Evolutionary conservation across 2,888 invertebrate species (phyloP).

Genomic region (Tetheella fluctuosa): DNA sequence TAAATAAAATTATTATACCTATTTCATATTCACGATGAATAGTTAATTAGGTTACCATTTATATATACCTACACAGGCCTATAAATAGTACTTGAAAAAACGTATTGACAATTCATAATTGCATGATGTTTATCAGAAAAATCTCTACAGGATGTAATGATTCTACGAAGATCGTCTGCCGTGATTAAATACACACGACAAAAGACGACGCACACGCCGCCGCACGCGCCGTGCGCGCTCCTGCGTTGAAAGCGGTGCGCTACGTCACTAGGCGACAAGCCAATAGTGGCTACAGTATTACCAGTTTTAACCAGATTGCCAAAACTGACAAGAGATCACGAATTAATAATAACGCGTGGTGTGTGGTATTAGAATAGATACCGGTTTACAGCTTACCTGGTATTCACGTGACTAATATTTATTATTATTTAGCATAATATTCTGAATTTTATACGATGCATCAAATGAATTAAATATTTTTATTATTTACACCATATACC

Average conservation of each 20-base stretch:
- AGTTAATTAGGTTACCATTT: too few species aligned
- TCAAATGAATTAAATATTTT: too few species aligned
- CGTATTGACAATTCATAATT: too few species aligned
- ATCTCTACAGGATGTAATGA: too few species aligned
- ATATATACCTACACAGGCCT: too few species aligned
- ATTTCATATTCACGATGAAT: too few species aligned
- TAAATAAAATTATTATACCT: too few species aligned
- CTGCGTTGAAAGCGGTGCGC: conserved; percentile 10
- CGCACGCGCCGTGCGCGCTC: not conserved
- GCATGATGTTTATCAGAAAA: too few species aligned
- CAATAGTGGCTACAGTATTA: conserved; percentile 28
- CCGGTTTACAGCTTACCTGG: not conserved
- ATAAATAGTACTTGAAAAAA: too few species aligned
- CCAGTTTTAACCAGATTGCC: conserved; percentile 33
- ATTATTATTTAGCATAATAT: not conserved
- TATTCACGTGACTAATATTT: not conserved
- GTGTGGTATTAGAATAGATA: conserved; percentile 11
- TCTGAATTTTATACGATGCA: not conserved
- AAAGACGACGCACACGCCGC: not conserved
- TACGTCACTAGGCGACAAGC: conserved; percentile 45
- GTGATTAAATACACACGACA: not conserved
- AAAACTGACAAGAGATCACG: conserved; percentile 20
- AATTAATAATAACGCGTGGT: conserved; percentile 15
- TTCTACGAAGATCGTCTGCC: too few species aligned
- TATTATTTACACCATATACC: too few species aligned